Conservation (phyloP, 1,140 invertebrate genomes). For the Sarcophaga bullata region DNA sequence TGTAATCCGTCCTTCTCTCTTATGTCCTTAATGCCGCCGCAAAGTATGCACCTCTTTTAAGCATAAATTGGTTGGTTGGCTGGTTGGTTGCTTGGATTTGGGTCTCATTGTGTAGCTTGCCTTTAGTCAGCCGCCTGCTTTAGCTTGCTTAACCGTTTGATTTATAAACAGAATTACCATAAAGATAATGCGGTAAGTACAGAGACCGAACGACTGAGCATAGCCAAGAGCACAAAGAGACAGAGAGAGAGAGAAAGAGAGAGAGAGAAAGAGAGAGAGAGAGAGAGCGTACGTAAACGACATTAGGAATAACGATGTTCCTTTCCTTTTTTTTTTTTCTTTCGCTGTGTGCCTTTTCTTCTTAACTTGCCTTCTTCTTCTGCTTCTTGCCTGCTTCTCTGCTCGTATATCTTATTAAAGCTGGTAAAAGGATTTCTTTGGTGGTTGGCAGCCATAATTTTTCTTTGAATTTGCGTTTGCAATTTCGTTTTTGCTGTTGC, state of each 20-base stretch:
- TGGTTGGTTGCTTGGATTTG: neutral
- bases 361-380: neutral
- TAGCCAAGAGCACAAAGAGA: too few relatives aligned
- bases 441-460: too few relatives aligned
- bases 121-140: slow-evolving; percentile 13
- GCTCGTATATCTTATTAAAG: too few relatives aligned
- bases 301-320: neutral
- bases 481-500: too few relatives aligned
- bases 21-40: too few relatives aligned
- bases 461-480: too few relatives aligned
- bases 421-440: too few relatives aligned
- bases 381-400: neutral
- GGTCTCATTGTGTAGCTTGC: neutral
- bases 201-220: neutral
- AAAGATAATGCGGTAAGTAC: slow-evolving; percentile 26
- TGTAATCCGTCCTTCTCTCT: neutral
- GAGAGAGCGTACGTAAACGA: neutral
- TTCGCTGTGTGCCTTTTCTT: too few relatives aligned
- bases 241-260: neutral
- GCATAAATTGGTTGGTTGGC: slow-evolving; percentile 1
- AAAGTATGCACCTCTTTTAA: neutral
- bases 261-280: neutral
- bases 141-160: slow-evolving; percentile 32
- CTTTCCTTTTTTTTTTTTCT: too few relatives aligned
- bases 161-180: slow-evolving; percentile 38